These are phyloP conservation scores for Argyra leucocephala DNA, from an alignment of 2,888 invertebrate genomes.

Conservation along the genomic window DNA sequence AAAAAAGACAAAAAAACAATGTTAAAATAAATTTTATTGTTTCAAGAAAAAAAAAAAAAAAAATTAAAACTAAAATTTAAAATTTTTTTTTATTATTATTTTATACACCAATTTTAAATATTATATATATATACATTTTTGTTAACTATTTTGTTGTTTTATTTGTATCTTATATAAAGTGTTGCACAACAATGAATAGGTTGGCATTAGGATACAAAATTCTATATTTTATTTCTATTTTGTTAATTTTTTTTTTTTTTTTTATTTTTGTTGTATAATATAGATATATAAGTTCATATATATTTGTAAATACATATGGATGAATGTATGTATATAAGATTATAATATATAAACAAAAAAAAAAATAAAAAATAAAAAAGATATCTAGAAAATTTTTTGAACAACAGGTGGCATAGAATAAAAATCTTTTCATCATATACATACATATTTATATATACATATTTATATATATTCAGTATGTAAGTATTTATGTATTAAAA, in stretches of 20 bases:
- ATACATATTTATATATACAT: not conserved
- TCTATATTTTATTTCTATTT: not conserved
- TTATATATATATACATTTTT: not conserved
- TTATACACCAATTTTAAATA: not conserved
- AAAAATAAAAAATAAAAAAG: not conserved
- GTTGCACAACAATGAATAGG: constrained; percentile 9
- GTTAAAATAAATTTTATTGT: too few species aligned
- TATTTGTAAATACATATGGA: not conserved
- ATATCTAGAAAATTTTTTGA: constrained; percentile 8
- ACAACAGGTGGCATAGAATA: constrained; percentile 9
- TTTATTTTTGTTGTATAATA: not conserved
- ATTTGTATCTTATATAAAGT: not conserved
- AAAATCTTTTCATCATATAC: not conserved
- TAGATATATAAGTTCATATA: not conserved
- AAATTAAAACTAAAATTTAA: too few species aligned
- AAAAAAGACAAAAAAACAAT: too few species aligned
- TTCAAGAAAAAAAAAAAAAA: too few species aligned
- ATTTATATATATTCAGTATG: not conserved
- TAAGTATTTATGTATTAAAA: not conserved
- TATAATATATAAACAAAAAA: not conserved
- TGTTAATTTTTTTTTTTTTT: not conserved
- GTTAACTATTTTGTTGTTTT: not conserved
- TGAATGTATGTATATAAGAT: not conserved
- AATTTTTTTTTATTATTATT: not conserved
- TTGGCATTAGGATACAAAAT: constrained; percentile 8